Conservation (phyloP, 2,888 invertebrate genomes). For the Pecten maximus region DNA sequence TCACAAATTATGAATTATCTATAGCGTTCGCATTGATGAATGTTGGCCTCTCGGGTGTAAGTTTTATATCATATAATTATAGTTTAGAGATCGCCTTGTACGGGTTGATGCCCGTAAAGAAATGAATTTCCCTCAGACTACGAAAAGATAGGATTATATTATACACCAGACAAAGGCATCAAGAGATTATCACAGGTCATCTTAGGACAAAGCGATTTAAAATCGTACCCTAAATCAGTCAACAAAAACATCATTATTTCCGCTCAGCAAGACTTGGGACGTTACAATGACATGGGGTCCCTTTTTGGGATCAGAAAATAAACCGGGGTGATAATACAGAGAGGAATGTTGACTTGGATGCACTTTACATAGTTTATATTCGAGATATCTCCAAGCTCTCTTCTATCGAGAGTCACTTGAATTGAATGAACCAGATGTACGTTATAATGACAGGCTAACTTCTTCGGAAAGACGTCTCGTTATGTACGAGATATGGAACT, state of each 20-base stretch:
- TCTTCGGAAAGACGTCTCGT: no score
- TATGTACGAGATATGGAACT: no score
- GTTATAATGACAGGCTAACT: no score
- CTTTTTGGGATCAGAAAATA: background rate
- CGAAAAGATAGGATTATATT: background rate
- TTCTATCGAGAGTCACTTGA: no score
- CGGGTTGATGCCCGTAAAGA: background rate
- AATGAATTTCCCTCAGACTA: background rate
- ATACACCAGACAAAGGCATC: background rate
- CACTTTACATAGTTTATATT: no score
- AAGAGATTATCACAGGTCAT: background rate
- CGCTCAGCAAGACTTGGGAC: background rate
- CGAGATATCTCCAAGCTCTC: no score
- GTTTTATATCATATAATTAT: constrained; percentile 23
- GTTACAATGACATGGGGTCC: background rate
- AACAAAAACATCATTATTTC: constrained; percentile 19
- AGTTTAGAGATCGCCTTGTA: background rate
- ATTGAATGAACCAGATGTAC: no score
- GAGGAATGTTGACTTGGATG: no score
- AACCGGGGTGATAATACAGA: no score
- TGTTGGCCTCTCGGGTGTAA: constrained; percentile 3
- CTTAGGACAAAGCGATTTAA: background rate
- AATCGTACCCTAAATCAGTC: background rate
- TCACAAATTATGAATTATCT: background rate
- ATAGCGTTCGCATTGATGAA: background rate